Conservation (phyloP, 2,113 vertebrate species). For the Aldabrachelys gigantea region DNA sequence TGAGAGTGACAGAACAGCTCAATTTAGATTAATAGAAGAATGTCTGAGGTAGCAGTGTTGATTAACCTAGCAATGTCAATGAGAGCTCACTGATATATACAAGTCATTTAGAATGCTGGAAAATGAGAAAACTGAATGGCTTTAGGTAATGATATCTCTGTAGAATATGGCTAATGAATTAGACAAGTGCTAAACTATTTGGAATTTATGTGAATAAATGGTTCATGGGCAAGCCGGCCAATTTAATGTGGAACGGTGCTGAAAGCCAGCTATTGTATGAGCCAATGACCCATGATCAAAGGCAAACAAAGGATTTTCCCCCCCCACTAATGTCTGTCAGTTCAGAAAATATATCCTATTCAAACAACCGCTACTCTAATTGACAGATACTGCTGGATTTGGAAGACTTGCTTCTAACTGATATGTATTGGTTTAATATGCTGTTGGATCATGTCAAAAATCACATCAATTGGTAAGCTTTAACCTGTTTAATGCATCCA, state of each 20-base stretch:
- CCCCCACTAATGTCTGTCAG: background rate
- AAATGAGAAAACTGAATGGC: background rate
- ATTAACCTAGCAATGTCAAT: background rate
- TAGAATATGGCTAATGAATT: background rate
- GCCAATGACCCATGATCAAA: background rate
- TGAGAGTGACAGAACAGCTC: background rate
- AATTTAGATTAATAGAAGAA: background rate
- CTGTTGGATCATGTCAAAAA: conserved; percentile 15
- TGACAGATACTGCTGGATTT: conserved; percentile 34
- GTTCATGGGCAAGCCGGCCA: background rate
- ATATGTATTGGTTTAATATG: conserved; percentile 25
- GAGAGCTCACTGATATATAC: background rate
- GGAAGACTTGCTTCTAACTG: conserved; percentile 11
- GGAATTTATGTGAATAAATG: background rate
- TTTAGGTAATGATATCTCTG: background rate
- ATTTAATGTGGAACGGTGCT: background rate
- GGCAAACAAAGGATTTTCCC: background rate
- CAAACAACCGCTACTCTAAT: conserved; percentile 9
- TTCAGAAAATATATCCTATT: conserved; percentile 9
- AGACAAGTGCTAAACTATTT: background rate
- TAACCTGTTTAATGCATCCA: background rate
- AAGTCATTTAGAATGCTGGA: background rate
- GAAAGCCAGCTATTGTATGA: background rate
- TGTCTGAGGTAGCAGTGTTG: background rate
- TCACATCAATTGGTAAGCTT: conserved; percentile 21